Base-by-base conservation (phyloP, 2,113 vertebrate species). In the Baryphthengus martii region DNA sequence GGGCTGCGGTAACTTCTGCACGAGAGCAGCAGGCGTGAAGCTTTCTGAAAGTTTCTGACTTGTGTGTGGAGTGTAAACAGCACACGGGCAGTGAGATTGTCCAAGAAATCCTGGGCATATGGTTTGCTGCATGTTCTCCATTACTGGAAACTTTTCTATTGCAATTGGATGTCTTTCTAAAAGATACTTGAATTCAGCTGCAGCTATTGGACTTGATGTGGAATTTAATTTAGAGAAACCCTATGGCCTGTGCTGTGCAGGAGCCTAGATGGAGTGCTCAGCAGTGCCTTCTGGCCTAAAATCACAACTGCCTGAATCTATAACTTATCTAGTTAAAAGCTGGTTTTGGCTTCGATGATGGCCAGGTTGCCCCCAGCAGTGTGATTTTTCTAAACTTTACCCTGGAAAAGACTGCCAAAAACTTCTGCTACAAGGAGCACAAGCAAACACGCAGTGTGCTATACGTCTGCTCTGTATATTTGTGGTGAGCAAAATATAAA, bases 401-500 rank as follows among this genome's bases (percentile, higher is more conserved):
- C 28, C 37, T 52, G 42, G 47, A 37, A 78, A 82, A 70, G 39
- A 13, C 74, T 91, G 91, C 87, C 94, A 95, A 96, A 85, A 82
- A 11, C 37, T 89, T 84, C 70, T 86, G 86, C 93, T 92, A 42
- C 83, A 85, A 73, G 90, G 80, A 96, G 73, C 73, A 72, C 70
- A 94, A 86, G 76, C 62, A 35, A 75, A 91, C 37, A 44, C 1
- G 1, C 78, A 90, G 45, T 21, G 31, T 77, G 61, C 52, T 88
- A 15, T 85, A 90, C 0, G 71, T 94, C 93, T 94, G 92, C 77
- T 94, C 86, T 44, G 45, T 96, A 26, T 66, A 78, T 61, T 73
- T 91, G 87, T 75, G 80, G 84, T 93, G 80, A 94, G 84, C 31
- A 86, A 96, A 90, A 65, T 75, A 92, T 89, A 95, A 94, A 96